Evolutionary conservation across 2,113 vertebrate genomes (phyloP).

Genomic region (Bungarus multicinctus): DNA sequence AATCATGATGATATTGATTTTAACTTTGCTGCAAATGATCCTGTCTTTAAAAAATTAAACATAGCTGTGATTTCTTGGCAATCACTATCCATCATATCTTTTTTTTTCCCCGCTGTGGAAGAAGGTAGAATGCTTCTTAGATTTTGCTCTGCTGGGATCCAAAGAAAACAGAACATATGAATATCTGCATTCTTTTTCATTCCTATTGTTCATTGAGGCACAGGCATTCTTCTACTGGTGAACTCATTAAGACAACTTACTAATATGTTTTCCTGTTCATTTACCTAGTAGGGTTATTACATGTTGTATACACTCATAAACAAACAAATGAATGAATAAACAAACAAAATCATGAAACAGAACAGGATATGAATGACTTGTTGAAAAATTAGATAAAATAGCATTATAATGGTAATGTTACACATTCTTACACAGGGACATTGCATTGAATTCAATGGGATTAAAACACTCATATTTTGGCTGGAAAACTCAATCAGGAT

Average conservation of each 20-base stretch:
- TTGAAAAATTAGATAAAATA: neutral
- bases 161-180: neutral
- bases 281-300: neutral
- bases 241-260: neutral
- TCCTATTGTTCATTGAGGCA: neutral
- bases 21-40: neutral
- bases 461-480: neutral
- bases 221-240: neutral
- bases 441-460: neutral
- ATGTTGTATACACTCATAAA: neutral
- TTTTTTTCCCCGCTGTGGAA: rapidly evolving
- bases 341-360: neutral
- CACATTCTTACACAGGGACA: no score
- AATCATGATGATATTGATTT: neutral
- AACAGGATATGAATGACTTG: no score
- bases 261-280: neutral
- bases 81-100: neutral
- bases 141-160: neutral
- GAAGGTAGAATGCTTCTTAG: neutral
- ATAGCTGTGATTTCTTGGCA: neutral
- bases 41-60: neutral
- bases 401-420: neutral
- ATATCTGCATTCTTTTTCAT: neutral
- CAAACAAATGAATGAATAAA: neutral
- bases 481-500: neutral